Conservation (phyloP, 2,797 vertebrate genomes). For the Lerista edwardsae region DNA sequence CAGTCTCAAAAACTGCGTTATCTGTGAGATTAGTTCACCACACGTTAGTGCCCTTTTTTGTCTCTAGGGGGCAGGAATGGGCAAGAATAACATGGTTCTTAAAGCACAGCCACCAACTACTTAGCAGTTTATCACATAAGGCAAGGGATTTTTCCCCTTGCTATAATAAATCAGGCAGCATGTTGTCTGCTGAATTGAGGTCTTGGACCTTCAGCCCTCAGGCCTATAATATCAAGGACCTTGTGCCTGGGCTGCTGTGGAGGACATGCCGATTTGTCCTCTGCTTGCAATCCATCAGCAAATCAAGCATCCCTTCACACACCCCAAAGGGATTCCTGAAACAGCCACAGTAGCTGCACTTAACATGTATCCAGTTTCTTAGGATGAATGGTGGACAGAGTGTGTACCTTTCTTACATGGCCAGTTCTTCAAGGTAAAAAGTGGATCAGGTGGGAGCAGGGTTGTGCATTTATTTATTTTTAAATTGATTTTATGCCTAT, state of each 20-base stretch:
- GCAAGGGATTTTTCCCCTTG: not conserved
- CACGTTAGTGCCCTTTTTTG: not conserved
- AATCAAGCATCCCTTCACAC: not conserved
- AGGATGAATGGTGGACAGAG: no score
- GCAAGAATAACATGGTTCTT: constrained; percentile 9
- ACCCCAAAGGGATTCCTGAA: not conserved
- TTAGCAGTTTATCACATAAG: not conserved
- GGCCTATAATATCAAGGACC: not conserved
- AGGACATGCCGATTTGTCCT: not conserved
- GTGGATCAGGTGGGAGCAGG: not conserved
- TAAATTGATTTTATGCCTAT: not conserved
- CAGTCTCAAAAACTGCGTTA: not conserved
- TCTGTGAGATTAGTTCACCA: not conserved
- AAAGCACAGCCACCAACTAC: not conserved
- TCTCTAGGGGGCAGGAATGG: constrained; percentile 36
- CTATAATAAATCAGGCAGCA: not conserved
- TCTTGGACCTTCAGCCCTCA: not conserved
- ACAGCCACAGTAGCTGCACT: not conserved
- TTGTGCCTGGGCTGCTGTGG: not conserved
- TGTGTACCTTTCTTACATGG: not conserved
- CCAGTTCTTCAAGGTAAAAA: not conserved
- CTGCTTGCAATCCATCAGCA: not conserved
- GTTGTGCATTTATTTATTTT: not conserved
- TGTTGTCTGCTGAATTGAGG: not conserved
- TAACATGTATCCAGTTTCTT: not conserved